Evolutionary conservation across 2,888 invertebrate species (phyloP).

Genomic region (Eudemis profundana): DNA sequence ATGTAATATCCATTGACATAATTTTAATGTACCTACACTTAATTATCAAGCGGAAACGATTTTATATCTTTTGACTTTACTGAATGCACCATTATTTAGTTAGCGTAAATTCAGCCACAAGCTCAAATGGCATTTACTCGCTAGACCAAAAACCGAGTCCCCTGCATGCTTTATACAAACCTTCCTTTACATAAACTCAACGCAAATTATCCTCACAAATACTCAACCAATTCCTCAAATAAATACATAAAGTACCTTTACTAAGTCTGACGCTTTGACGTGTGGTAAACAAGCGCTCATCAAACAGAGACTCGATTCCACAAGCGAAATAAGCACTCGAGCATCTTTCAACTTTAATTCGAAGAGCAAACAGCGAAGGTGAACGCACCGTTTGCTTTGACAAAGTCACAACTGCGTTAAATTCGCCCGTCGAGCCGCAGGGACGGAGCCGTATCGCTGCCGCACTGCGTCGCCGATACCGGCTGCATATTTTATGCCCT

Average conservation of each 20-base stretch:
- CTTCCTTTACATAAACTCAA: too few relatives aligned
- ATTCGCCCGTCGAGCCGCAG: slow-evolving; percentile 60
- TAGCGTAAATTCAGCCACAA: too few relatives aligned
- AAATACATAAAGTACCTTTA: not conserved
- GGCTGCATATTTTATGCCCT: slow-evolving; percentile 80
- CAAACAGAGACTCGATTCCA: slow-evolving; percentile 36
- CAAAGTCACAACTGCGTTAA: slow-evolving; percentile 66
- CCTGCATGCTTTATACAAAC: too few relatives aligned
- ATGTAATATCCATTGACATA: too few relatives aligned
- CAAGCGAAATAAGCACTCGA: slow-evolving; percentile 48
- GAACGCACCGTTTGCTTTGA: slow-evolving; percentile 72
- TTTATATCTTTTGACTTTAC: too few relatives aligned
- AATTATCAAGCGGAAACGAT: too few relatives aligned
- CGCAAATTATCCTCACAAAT: not conserved
- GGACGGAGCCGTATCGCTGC: slow-evolving; percentile 64
- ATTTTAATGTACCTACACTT: too few relatives aligned
- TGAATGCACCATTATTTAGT: too few relatives aligned
- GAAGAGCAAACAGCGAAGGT: slow-evolving; percentile 60
- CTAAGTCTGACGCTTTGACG: slow-evolving; percentile 22
- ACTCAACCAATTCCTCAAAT: not conserved
- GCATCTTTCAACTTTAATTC: slow-evolving; percentile 57
- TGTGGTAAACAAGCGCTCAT: slow-evolving; percentile 26
- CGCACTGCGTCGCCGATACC: slow-evolving; percentile 76
- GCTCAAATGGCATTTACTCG: too few relatives aligned
- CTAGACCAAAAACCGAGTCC: too few relatives aligned